Conservation (phyloP, 2,113 vertebrate genomes). For the Strix uralensis region DNA sequence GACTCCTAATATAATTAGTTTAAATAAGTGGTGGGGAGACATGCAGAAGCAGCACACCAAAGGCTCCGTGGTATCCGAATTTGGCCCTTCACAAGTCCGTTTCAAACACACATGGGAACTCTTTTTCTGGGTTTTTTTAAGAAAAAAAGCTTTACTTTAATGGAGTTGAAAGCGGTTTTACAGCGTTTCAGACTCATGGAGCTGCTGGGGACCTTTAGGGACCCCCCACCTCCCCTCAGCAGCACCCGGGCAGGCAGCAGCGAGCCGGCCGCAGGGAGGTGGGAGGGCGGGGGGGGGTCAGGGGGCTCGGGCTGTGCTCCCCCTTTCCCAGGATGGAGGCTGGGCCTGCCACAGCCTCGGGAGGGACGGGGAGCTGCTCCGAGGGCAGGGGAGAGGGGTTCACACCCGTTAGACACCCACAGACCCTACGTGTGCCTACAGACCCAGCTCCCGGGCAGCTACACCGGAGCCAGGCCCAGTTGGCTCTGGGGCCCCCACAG, state of each 20-base stretch:
- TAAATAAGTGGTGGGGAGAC: neutral
- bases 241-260: neutral
- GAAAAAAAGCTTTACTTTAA: neutral
- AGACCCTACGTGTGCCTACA: rapidly evolving
- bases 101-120: rapidly evolving
- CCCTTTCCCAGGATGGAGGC: rapidly evolving
- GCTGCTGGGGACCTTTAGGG: rapidly evolving
- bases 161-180: rapidly evolving
- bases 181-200: neutral
- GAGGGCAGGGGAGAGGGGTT: neutral
- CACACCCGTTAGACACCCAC: neutral
- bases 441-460: neutral
- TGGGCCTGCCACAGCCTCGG: neutral
- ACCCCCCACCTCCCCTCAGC: neutral
- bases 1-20: neutral
- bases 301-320: neutral
- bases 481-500: neutral
- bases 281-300: too few species aligned
- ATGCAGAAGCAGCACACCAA: rapidly evolving
- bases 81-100: neutral
- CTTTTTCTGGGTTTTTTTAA: neutral
- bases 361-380: neutral
- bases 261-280: rapidly evolving
- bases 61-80: rapidly evolving
- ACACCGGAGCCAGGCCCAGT: too few species aligned